These are phyloP conservation scores for Drosophila yooni DNA, from an alignment of 2,888 invertebrate genomes.

Conservation along the genomic window DNA sequence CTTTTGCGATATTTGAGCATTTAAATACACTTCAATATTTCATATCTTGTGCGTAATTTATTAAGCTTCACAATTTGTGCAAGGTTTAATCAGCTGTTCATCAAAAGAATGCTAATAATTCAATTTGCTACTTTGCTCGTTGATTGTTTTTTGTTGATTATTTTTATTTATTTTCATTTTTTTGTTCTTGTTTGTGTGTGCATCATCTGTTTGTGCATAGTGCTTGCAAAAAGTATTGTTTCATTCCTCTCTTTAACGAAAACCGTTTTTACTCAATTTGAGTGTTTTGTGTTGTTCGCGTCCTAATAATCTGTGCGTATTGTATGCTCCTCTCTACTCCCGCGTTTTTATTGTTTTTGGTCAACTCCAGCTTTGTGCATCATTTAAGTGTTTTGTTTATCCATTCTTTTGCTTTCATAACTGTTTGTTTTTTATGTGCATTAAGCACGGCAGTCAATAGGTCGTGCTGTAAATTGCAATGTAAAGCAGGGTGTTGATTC, in stretches of 20 bases:
- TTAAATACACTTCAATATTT: background rate
- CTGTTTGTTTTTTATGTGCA: background rate
- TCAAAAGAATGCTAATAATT: background rate
- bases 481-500: background rate
- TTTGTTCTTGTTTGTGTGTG: background rate
- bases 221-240: background rate
- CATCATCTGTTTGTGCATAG: background rate
- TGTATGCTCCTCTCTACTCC: background rate
- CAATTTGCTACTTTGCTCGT: background rate
- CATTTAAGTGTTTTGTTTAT: background rate
- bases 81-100: background rate
- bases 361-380: background rate
- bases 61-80: background rate
- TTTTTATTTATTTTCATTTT: background rate
- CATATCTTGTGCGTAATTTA: background rate
- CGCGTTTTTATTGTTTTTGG: background rate
- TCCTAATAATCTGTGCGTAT: background rate
- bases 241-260: background rate
- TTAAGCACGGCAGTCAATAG: background rate
- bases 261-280: background rate
- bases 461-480: background rate
- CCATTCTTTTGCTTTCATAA: background rate
- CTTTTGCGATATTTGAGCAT: background rate
- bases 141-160: background rate
- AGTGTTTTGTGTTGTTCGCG: background rate